phyloP scores from a whole-genome alignment of 1,140 invertebrate species.

The Alviniconcha marisindica region DNA sequence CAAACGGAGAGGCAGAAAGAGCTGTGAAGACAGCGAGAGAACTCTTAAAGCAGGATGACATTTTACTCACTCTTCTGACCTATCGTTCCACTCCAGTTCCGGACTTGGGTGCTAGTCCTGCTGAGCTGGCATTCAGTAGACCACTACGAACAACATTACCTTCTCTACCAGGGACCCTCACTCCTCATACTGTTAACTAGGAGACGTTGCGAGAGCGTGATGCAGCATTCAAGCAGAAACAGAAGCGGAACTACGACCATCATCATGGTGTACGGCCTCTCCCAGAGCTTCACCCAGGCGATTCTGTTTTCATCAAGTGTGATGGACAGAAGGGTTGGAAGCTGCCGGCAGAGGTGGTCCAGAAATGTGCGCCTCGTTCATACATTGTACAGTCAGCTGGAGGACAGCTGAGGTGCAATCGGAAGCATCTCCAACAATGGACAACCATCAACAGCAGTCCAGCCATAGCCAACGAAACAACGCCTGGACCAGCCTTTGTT shows the following conservation, averaged over 20 bases:
- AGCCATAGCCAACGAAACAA: too few relatives aligned
- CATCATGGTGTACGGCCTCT: background rate
- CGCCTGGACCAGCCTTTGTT: too few relatives aligned
- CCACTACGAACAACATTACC: background rate
- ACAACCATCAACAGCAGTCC: too few relatives aligned
- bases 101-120: background rate
- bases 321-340: background rate
- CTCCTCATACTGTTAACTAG: background rate
- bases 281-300: too few relatives aligned
- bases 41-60: background rate
- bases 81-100: background rate
- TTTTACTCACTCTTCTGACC: too few relatives aligned
- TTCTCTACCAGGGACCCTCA: background rate
- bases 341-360: background rate
- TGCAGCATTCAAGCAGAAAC: background rate
- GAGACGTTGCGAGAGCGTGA: background rate
- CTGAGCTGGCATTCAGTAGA: background rate
- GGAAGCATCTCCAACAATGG: too few relatives aligned
- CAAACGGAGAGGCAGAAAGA: conserved; percentile 19
- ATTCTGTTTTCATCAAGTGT: background rate
- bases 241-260: background rate
- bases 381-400: too few relatives aligned
- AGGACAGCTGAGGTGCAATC: too few relatives aligned
- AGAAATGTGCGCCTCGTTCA: too few relatives aligned
- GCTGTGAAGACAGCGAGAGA: background rate